A percentile compares a stretch with the other conserved stretches of the same genome.
Evolutionary conservation across 2,888 invertebrate species (phyloP).

Genomic region (Phania funesta): DNA sequence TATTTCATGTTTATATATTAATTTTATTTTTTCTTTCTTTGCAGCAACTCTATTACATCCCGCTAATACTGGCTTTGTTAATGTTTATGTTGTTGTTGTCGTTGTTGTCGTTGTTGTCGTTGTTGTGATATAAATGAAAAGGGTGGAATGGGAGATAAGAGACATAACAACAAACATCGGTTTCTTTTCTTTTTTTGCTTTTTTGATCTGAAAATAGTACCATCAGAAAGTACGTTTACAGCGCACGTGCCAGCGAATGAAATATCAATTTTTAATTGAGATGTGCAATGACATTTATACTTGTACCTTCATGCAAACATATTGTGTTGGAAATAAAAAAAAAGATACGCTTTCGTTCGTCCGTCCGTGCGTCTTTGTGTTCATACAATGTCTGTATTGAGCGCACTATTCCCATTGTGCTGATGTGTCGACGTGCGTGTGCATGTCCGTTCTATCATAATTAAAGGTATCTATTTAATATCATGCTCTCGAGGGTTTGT

Average conservation of each 20-base stretch:
- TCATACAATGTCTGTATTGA: background rate
- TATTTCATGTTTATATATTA: conserved; percentile 18
- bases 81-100: conserved; percentile 6
- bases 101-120: background rate
- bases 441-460: conserved; percentile 36
- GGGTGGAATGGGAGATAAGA: conserved; percentile 23
- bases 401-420: background rate
- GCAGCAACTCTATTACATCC: background rate
- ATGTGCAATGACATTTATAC: conserved; percentile 62
- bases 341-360: background rate
- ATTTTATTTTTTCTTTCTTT: background rate
- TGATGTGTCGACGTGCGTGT: background rate
- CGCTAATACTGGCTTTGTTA: no score
- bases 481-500: conserved; percentile 38
- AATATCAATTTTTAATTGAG: conserved; percentile 65
- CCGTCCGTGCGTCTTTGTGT: background rate
- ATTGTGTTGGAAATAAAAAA: background rate
- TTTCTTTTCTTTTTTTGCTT: no score
- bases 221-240: conserved; percentile 44
- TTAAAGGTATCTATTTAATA: conserved; percentile 67
- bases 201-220: conserved; percentile 15
- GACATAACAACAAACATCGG: conserved; percentile 28
- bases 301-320: background rate
- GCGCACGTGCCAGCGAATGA: conserved; percentile 64
- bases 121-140: conserved; percentile 2